Base-by-base conservation (phyloP, 2,113 vertebrate species). In the Paralichthys olivaceus region DNA sequence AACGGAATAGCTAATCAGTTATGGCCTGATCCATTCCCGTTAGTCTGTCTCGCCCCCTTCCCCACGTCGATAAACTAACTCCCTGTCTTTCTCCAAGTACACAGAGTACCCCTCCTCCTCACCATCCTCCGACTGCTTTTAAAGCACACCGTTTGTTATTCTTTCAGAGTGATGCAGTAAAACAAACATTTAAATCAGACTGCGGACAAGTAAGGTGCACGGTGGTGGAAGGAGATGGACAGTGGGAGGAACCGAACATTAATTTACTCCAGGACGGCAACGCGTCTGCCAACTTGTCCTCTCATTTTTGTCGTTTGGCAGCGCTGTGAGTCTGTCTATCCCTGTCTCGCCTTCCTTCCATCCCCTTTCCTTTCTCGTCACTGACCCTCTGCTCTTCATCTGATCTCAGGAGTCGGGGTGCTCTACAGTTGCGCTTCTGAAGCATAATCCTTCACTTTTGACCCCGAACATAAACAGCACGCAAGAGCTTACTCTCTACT, bases 101-200 rank as follows among this genome's bases (percentile, higher is more conserved):
- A 32, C n/a, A 4, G 15, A 57, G 69, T 68, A 29, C 58, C 15
- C 12, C 73, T 47, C 34, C 17, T 61, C 34, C 29, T 72, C 37
- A 15, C 37, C 22, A 28, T 76, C 63, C 22, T 47, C 9, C 8
- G 6, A 51, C 67, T 80, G 49, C 22, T 76, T 81, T 86, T 68
- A 85, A 81, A 86, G 69, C 69, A 69, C 59, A 65, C 63, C 29
- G 26, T 86, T 87, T 86, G 60, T 90, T 77, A 88, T 77, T 78
- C 74, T 87, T 61, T 60, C 53, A 72, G 65, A 74, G 84, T 73
- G 65, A 80, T 75, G 75, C 60, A 25, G 70, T 81, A 87, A 90
- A 87, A 84, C 78, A 90, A 87, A 88, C 81, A 86, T 80, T 78
- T 84, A 77, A 90, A 88, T 91, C 63, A 89, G 82, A 83, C 78